Conservation (phyloP, 2,113 vertebrate genomes). For the Phrynosoma platyrhinos region DNA sequence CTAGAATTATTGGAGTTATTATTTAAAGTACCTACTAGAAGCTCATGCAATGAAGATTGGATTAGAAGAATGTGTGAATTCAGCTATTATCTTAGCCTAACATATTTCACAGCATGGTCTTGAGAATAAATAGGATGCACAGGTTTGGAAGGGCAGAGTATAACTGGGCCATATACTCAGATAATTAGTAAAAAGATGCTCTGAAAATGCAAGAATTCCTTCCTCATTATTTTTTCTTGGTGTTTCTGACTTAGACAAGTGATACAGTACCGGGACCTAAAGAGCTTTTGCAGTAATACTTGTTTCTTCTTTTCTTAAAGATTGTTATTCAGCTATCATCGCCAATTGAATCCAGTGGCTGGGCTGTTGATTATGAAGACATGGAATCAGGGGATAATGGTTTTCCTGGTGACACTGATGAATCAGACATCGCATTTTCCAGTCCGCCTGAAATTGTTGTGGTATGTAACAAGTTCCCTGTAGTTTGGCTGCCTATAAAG, state of each 20-base stretch:
- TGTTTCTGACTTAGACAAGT: constrained; percentile 44
- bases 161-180: not conserved
- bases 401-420: constrained; percentile 79
- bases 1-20: not conserved
- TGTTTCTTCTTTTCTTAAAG: constrained; percentile 76
- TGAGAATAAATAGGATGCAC: not conserved
- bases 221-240: constrained; percentile 18
- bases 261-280: not conserved
- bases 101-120: not conserved
- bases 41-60: not conserved
- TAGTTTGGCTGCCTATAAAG: constrained; percentile 5
- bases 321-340: constrained; percentile 85
- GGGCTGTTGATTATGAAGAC: constrained; percentile 83
- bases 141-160: not conserved
- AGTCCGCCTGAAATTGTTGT: constrained; percentile 75
- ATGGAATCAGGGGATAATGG: constrained; percentile 85
- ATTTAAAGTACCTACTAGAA: not conserved
- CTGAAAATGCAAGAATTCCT: not conserved
- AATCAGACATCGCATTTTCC: constrained; percentile 70
- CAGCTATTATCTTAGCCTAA: not conserved
- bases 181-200: constrained; percentile 1
- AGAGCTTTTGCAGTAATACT: not conserved
- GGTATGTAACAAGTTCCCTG: constrained; percentile 59
- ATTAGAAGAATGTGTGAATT: not conserved
- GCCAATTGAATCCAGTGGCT: constrained; percentile 84